These are phyloP conservation scores for Spondyliosoma cantharus DNA, from an alignment of 2,797 vertebrate genomes.

Conservation along the genomic window DNA sequence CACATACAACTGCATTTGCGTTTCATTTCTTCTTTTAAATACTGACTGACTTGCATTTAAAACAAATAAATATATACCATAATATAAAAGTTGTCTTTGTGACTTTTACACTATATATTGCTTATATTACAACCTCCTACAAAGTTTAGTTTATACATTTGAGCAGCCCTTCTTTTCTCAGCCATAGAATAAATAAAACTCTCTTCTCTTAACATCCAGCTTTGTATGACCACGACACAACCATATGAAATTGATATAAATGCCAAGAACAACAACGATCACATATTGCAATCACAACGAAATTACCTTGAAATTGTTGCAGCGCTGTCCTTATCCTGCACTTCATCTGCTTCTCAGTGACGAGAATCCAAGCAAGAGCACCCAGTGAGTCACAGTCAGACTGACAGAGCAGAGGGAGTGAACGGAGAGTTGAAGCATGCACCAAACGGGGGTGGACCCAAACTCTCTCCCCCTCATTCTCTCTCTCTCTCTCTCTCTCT, in stretches of 20 bases:
- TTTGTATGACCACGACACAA: neutral
- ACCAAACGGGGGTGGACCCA: slow-evolving; percentile 66
- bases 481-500: slow-evolving; percentile 14
- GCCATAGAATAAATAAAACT: no score
- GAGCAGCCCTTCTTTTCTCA: neutral
- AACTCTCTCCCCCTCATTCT: slow-evolving; percentile 19
- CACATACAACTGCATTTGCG: neutral
- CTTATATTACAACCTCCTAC: neutral
- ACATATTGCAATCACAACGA: neutral
- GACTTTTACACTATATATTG: neutral
- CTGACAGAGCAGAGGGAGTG: slow-evolving; percentile 65
- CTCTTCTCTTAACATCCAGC: no score
- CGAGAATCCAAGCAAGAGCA: slow-evolving; percentile 64
- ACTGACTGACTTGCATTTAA: neutral
- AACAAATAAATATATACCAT: neutral
- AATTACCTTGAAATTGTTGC: slow-evolving; percentile 69
- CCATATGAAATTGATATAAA: neutral
- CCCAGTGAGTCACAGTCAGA: slow-evolving; percentile 53
- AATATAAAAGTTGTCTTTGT: neutral
- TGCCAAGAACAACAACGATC: neutral
- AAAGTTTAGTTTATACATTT: neutral
- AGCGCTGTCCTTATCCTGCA: slow-evolving; percentile 25
- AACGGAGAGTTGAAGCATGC: slow-evolving; percentile 69
- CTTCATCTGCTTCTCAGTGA: slow-evolving; percentile 59
- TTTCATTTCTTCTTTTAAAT: neutral